These are phyloP conservation scores for Ceryle rudis DNA, from an alignment of 2,797 vertebrate species.

Conservation along the genomic window DNA sequence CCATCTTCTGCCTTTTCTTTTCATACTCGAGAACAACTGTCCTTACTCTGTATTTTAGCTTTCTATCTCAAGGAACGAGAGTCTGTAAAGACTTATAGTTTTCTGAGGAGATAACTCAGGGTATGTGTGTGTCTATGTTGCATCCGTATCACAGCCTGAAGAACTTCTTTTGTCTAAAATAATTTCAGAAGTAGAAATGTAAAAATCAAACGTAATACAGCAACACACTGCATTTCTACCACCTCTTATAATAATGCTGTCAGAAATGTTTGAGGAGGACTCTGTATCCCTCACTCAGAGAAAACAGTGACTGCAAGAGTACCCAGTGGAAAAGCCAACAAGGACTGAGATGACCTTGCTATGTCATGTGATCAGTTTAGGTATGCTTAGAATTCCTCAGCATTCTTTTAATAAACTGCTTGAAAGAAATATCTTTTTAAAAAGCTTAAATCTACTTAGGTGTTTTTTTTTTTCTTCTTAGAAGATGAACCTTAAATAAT, in stretches of 20 bases:
- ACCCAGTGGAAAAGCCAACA: neutral
- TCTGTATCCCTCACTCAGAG: neutral
- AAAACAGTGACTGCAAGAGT: neutral
- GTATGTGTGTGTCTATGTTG: neutral
- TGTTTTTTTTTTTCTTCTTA: neutral
- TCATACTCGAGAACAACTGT: constrained; percentile 13
- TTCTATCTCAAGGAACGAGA: neutral
- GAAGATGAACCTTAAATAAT: neutral
- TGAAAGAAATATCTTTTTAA: neutral
- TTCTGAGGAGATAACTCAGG: constrained; percentile 23
- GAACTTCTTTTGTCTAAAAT: constrained; percentile 28
- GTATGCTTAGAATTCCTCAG: neutral
- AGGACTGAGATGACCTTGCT: neutral
- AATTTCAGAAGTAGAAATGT: neutral
- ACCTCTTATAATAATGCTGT: neutral
- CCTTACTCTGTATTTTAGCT: constrained; percentile 18
- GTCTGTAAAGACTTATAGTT: neutral
- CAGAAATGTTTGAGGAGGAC: neutral
- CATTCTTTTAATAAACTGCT: neutral
- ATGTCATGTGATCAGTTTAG: neutral
- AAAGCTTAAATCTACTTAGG: neutral
- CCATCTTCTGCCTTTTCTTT: constrained; percentile 43
- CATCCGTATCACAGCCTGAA: neutral
- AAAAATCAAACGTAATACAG: neutral
- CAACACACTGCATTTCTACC: neutral